A percentile compares a stretch with the other conserved stretches of the same genome.
Evolutionary conservation across 1,140 invertebrate genomes (phyloP).

Genomic region (Lasioglossum albipes): DNA sequence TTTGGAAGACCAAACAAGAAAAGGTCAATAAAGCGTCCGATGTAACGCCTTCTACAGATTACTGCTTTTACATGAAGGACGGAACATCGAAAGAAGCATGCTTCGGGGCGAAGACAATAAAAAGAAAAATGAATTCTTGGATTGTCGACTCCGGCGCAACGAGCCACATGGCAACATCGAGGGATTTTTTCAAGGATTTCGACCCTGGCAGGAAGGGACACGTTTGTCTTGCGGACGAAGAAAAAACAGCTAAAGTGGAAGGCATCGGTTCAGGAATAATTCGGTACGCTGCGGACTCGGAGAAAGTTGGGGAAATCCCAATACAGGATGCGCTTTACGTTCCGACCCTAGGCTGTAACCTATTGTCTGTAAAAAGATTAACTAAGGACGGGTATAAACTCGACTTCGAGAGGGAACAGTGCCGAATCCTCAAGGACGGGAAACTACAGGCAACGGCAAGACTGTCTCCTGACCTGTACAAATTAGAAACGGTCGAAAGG

Average conservation of each 20-base stretch:
- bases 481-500: background rate
- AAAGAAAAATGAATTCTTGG: background rate
- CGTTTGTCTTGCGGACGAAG: too few relatives aligned
- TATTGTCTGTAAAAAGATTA: background rate
- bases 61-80: background rate
- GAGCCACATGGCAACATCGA: background rate
- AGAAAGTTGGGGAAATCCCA: background rate
- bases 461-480: background rate
- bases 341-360: background rate
- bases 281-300: background rate
- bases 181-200: too few relatives aligned
- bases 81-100: background rate
- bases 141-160: background rate
- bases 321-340: background rate
- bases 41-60: too few relatives aligned
- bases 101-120: too few relatives aligned
- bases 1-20: background rate
- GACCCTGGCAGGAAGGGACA: too few relatives aligned
- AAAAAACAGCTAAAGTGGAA: too few relatives aligned
- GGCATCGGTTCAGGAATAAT: background rate
- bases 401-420: background rate
- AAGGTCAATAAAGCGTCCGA: too few relatives aligned
- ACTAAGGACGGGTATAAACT: background rate
- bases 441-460: background rate
- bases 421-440: background rate